phyloP scores from a whole-genome alignment of 1,140 invertebrate species.

The Contarinia nasturtii region DNA sequence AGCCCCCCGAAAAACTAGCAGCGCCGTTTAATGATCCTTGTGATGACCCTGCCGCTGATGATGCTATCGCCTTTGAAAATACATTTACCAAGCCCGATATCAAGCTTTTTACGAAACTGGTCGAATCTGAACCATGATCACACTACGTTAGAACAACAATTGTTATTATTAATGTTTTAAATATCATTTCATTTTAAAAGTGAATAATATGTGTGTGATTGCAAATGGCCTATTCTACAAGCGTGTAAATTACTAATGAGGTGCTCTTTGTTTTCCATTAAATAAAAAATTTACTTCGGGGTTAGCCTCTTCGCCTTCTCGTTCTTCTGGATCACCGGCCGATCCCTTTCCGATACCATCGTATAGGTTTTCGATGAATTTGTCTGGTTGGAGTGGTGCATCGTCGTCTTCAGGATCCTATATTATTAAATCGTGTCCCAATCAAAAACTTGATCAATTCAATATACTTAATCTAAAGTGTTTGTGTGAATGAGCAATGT shows the following conservation, averaged over 20 bases:
- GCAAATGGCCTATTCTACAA: no score
- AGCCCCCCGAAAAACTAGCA: neutral
- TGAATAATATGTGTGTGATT: no score
- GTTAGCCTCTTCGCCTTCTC: slow-evolving; percentile 5
- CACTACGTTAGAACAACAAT: no score
- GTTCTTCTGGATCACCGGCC: slow-evolving; percentile 1
- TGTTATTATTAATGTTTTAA: no score
- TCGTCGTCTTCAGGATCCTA: slow-evolving; percentile 23
- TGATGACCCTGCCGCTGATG: slow-evolving; percentile 16
- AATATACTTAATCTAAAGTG: no score
- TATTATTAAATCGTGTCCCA: neutral
- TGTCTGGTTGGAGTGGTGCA: slow-evolving; percentile 12
- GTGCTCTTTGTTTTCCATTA: no score
- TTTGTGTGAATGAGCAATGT: no score
- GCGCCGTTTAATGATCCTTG: slow-evolving; percentile 10
- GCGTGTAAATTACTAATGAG: no score
- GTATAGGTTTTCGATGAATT: slow-evolving; percentile 16
- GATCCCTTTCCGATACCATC: slow-evolving; percentile 15
- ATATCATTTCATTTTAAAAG: no score
- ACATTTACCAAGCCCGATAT: slow-evolving; percentile 13
- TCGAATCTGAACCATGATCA: slow-evolving; percentile 13
- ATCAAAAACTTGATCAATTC: no score
- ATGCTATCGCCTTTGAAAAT: slow-evolving; percentile 18
- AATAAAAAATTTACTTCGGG: slow-evolving; percentile 4
- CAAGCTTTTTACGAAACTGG: slow-evolving; percentile 18